Percentiles rank a stretch among this genome's conserved stretches.
phyloP scores from a whole-genome alignment of 1,140 invertebrate genomes.

The Atta texana region DNA sequence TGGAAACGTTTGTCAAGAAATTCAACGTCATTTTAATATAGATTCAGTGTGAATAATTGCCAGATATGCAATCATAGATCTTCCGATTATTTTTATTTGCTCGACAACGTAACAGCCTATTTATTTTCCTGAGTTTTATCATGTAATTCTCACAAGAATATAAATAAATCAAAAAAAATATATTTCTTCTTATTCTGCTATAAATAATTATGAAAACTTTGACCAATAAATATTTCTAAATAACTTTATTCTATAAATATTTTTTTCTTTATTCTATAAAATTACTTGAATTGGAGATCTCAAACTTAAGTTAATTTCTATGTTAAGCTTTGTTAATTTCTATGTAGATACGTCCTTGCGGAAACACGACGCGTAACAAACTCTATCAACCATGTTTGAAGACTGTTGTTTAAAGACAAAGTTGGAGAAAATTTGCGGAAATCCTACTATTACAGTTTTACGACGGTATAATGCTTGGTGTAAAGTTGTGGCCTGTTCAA shows the following conservation, averaged over 20 bases:
- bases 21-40: not conserved
- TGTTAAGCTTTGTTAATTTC: slow-evolving; percentile 11
- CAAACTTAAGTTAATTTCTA: not conserved
- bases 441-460: slow-evolving; percentile 20
- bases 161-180: not conserved
- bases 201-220: not conserved
- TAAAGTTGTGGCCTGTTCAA: slow-evolving; percentile 27
- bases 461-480: not conserved
- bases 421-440: slow-evolving; percentile 27
- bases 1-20: slow-evolving; percentile 18
- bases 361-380: not conserved
- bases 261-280: not conserved
- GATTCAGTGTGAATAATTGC: slow-evolving; percentile 14
- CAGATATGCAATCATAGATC: slow-evolving; percentile 18
- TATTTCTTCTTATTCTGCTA: not conserved
- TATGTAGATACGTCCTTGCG: not conserved
- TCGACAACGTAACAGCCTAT: not conserved
- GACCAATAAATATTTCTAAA: not conserved
- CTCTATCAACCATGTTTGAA: slow-evolving; percentile 14
- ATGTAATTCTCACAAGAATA: not conserved
- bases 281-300: not conserved
- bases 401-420: not conserved
- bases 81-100: slow-evolving; percentile 34
- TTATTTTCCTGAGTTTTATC: not conserved
- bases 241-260: not conserved